A percentile compares a stretch with the other conserved stretches of the same genome.
Conservation (phyloP, 1,140 invertebrate genomes). For the Drosophila pandora region DNA sequence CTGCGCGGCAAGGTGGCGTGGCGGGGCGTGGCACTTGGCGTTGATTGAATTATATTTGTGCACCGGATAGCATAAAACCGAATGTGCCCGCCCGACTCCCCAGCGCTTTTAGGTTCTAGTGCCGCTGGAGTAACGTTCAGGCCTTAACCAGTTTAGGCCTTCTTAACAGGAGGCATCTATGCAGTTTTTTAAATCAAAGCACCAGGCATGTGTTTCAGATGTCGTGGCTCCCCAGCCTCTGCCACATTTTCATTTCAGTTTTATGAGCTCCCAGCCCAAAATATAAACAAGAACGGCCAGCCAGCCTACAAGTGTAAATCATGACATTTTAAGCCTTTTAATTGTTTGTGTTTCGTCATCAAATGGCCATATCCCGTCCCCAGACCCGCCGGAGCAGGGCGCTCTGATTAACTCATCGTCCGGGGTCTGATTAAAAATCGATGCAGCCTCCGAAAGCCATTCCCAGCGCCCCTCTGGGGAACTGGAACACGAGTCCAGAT, state of each 20-base stretch:
- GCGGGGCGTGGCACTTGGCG: conserved; percentile 71
- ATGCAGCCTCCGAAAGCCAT: conserved; percentile 62
- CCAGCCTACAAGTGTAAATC: conserved; percentile 67
- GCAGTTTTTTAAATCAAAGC: no score
- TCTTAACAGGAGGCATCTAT: no score
- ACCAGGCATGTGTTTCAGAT: no score
- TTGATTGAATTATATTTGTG: conserved; percentile 82
- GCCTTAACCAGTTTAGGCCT: no score
- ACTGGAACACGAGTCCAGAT: conserved; percentile 33
- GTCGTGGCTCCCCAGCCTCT: no score
- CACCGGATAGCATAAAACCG: conserved; percentile 78
- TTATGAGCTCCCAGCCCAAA: conserved; percentile 63
- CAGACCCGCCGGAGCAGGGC: conserved; percentile 20
- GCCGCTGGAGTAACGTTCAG: no score
- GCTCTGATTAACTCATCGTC: conserved; percentile 54
- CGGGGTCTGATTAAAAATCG: conserved; percentile 16
- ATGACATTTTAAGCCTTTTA: conserved; percentile 79
- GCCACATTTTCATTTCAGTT: conserved; percentile 11
- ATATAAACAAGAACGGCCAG: conserved; percentile 27
- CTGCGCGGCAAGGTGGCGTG: conserved; percentile 1
- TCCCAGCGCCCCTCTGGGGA: conserved; percentile 27
- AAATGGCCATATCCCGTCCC: conserved; percentile 63
- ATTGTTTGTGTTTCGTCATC: conserved; percentile 53
- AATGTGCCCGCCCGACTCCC: conserved; percentile 41
- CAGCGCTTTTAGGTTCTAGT: neutral